Base-by-base conservation (phyloP, 2,113 vertebrate species). In the Campylorhamphus procurvoides region DNA sequence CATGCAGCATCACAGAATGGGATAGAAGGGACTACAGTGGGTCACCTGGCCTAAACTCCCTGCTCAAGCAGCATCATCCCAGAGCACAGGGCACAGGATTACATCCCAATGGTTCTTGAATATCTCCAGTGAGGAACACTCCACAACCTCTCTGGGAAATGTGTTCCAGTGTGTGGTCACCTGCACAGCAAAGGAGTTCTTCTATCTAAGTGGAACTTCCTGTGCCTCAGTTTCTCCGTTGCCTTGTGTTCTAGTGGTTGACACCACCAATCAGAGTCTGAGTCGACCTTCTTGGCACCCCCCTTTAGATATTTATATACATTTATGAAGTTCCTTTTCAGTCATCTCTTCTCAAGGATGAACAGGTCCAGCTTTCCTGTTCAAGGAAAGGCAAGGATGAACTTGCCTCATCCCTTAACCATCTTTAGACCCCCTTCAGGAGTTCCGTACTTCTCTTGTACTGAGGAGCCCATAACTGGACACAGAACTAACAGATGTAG, bases 391-490 rank as follows among this genome's bases (percentile, higher is more conserved):
- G n/a, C n/a, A n/a, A n/a, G n/a, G n/a, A n/a, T n/a, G n/a, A 14
- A 14, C 17, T 12, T 63, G 39, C 35, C 29, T 78, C 29, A 22
- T 28, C 8, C 8, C 37, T 62, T 24, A 24, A 60, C 23, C 19
- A 60, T 37, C n/a, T 49, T 49, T 49, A n/a, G n/a, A 49, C 9
- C 19, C 0, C 0, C 20, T 76, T 22, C n/a, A 31, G 35, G 20
- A 77, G 4, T 22, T 64, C 29, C 23, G 9, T n/a, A 6, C n/a
- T 14, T 52, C 31, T n/a, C 24, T 17, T 27, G 17, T n/a, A 4
- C 17, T 28, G 59, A 52, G 24, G 29, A n/a, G 14, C 31, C 47
- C 13, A 28, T 12, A 64, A 42, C 8, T 53, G 37, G 3, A 53
- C 47, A 35, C 8, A 53, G 47, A 24, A 28, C 23, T 42, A 8